phyloP scores from a whole-genome alignment of 2,113 vertebrate species.

The Brachirus orientalis region DNA sequence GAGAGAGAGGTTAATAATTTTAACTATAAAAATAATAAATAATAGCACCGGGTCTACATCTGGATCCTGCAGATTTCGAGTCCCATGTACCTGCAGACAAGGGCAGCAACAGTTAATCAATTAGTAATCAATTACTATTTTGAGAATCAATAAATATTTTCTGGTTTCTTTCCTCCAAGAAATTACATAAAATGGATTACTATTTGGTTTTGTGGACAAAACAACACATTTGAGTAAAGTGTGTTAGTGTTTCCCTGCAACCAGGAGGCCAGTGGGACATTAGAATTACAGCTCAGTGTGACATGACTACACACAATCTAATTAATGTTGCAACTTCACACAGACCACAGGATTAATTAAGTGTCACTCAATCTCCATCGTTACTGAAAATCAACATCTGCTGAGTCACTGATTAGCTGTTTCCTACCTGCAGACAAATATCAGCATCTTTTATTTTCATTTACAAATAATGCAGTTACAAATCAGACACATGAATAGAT shows the following conservation, averaged over 20 bases:
- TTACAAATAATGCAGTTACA: background rate
- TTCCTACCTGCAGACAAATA: background rate
- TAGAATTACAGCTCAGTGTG: background rate
- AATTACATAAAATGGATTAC: no score
- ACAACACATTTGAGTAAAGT: background rate
- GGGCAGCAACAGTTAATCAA: no score
- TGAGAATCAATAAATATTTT: no score
- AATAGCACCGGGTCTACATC: no score
- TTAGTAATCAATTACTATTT: no score
- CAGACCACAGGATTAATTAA: background rate
- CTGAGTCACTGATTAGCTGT: background rate
- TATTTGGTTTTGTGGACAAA: no score
- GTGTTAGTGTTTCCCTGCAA: background rate
- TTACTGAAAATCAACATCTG: no score
- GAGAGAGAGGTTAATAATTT: no score
- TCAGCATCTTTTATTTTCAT: background rate
- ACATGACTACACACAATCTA: background rate
- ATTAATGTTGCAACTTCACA: background rate
- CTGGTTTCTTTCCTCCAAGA: no score
- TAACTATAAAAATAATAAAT: no score
- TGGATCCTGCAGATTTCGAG: no score
- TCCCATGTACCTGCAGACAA: no score
- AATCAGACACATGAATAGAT: background rate
- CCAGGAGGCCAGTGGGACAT: background rate
- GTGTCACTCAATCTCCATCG: background rate